Evolutionary conservation across 1,140 invertebrate species (phyloP).

Genomic region (Euborellia annulipes): DNA sequence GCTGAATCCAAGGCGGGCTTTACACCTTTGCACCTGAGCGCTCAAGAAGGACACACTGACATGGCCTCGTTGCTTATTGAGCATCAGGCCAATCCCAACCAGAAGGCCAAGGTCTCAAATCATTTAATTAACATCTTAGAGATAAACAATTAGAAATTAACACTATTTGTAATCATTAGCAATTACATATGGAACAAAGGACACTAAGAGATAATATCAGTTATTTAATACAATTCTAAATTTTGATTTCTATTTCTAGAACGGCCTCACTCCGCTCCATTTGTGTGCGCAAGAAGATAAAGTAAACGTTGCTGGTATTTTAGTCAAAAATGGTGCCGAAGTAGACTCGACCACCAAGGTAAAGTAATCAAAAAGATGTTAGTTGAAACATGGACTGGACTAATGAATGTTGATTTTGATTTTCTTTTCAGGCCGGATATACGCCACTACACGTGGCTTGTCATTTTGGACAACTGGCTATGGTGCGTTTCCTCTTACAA

Average conservation of each 20-base stretch:
- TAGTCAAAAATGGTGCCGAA: conserved; percentile 65
- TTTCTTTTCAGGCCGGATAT: conserved; percentile 59
- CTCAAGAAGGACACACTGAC: conserved; percentile 85
- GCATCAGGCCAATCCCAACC: conserved; percentile 70
- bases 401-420: too few relatives aligned
- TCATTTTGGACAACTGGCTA: conserved; percentile 92
- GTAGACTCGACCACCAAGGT: conserved; percentile 69
- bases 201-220: too few relatives aligned
- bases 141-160: too few relatives aligned
- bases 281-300: conserved; percentile 86
- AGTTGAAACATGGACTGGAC: background rate
- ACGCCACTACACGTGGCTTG: conserved; percentile 92
- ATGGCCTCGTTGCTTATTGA: conserved; percentile 83
- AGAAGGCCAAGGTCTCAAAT: conserved; percentile 70
- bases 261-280: conserved; percentile 80
- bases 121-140: too few relatives aligned
- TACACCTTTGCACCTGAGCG: conserved; percentile 84
- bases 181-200: too few relatives aligned
- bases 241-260: conserved; percentile 32
- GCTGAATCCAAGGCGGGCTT: conserved; percentile 81
- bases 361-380: conserved; percentile 7
- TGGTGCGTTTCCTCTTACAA: conserved; percentile 83
- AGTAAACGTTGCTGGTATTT: conserved; percentile 66
- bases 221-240: too few relatives aligned
- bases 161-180: too few relatives aligned